A percentile compares a stretch with the other conserved stretches of the same genome.
These are phyloP conservation scores for Parnassius mnemosyne DNA, from an alignment of 2,888 invertebrate genomes.

Conservation along the genomic window DNA sequence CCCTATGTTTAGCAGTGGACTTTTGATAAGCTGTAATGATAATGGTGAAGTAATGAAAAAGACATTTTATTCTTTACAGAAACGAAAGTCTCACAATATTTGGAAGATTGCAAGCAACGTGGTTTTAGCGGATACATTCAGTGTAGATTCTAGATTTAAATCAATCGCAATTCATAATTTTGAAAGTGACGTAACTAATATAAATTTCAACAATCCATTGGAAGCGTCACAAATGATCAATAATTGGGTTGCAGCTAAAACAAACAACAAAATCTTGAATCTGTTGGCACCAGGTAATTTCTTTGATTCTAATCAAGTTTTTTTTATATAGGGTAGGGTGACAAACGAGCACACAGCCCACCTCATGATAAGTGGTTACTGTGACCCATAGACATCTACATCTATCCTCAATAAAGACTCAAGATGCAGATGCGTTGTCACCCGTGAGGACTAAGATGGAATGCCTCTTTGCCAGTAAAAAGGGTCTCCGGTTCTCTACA, in stretches of 20 bases:
- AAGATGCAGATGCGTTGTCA: too few relatives aligned
- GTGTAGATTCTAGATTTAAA: slow-evolving; percentile 52
- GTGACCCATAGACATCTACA: too few relatives aligned
- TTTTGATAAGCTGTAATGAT: too few relatives aligned
- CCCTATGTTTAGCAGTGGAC: too few relatives aligned
- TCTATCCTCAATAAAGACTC: too few relatives aligned
- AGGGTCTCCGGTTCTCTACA: too few relatives aligned
- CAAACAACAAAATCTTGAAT: slow-evolving; percentile 83
- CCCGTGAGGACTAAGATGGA: too few relatives aligned
- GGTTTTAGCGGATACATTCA: slow-evolving; percentile 56
- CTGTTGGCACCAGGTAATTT: slow-evolving; percentile 78
- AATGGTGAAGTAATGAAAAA: too few relatives aligned
- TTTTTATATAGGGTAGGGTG: too few relatives aligned
- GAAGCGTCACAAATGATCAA: slow-evolving; percentile 83
- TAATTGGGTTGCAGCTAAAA: slow-evolving; percentile 84
- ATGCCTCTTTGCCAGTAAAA: too few relatives aligned
- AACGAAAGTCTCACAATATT: slow-evolving; percentile 53
- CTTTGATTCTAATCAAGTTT: neutral
- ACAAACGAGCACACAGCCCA: too few relatives aligned
- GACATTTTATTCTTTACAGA: slow-evolving; percentile 40
- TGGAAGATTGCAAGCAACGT: slow-evolving; percentile 61
- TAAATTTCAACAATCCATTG: slow-evolving; percentile 74
- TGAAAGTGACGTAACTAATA: slow-evolving; percentile 75
- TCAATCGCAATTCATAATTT: slow-evolving; percentile 64
- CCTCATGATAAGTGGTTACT: too few relatives aligned